These are phyloP conservation scores for Venustoraphidia nigricollis DNA, from an alignment of 2,888 invertebrate species.

Conservation along the genomic window DNA sequence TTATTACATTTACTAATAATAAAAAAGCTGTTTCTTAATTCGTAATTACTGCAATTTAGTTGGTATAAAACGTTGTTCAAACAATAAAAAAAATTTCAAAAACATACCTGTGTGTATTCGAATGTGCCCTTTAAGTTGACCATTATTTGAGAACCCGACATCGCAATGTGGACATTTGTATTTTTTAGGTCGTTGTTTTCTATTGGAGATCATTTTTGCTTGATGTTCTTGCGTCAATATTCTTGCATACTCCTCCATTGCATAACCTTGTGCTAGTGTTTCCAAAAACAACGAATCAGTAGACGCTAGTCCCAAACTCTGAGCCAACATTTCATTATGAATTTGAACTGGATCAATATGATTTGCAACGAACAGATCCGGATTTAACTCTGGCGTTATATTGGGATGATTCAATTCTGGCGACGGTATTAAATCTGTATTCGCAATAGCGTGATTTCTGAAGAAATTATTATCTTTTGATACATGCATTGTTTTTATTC, in stretches of 20 bases:
- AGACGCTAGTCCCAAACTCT: background rate
- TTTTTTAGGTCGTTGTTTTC: slow-evolving; percentile 75
- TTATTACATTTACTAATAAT: too few relatives aligned
- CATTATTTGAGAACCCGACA: slow-evolving; percentile 87
- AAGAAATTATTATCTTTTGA: too few relatives aligned
- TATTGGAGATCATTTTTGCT: slow-evolving; percentile 41
- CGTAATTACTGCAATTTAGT: too few relatives aligned
- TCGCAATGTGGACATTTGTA: slow-evolving; percentile 83
- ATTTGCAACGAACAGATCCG: too few relatives aligned
- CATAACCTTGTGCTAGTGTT: slow-evolving; percentile 27
- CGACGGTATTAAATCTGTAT: too few relatives aligned
- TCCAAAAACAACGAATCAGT: slow-evolving; percentile 21
- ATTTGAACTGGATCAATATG: background rate
- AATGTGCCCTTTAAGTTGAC: slow-evolving; percentile 82
- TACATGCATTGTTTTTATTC: too few relatives aligned
- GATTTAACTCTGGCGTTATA: too few relatives aligned
- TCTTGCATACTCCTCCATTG: slow-evolving; percentile 56
- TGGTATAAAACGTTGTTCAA: too few relatives aligned
- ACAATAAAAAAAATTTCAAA: background rate
- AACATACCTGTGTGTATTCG: slow-evolving; percentile 70
- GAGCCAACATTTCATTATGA: background rate
- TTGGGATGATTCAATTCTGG: too few relatives aligned
- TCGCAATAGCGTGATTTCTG: too few relatives aligned
- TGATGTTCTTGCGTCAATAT: slow-evolving; percentile 51
- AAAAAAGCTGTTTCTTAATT: too few relatives aligned